phyloP scores from a whole-genome alignment of 2,888 invertebrate genomes.

The Elaeidobius kamerunicus region DNA sequence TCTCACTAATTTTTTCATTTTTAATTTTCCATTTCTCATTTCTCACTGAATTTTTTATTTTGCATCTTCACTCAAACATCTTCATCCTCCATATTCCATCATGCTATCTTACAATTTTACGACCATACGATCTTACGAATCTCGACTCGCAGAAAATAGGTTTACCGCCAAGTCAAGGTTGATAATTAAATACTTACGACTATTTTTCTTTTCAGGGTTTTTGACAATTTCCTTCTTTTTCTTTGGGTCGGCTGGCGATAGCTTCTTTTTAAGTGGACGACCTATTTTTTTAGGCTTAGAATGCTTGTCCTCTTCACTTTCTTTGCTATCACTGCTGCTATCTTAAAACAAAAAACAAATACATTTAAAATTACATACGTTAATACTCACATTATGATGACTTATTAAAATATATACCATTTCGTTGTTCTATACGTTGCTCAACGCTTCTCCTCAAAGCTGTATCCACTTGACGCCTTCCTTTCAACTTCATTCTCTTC shows the following conservation, averaged over 20 bases:
- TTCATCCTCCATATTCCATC: no score
- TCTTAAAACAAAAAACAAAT: conserved; percentile 18
- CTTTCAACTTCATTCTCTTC: conserved; percentile 39
- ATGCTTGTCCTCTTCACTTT: conserved; percentile 34
- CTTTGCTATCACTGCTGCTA: conserved; percentile 50
- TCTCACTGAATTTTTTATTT: no score
- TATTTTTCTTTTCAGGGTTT: conserved; percentile 37
- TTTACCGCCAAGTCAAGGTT: background rate
- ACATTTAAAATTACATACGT: background rate
- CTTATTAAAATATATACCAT: conserved; percentile 14
- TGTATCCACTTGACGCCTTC: conserved; percentile 43
- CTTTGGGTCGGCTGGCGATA: background rate
- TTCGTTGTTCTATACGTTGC: conserved; percentile 51
- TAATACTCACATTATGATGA: background rate
- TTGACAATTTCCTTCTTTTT: conserved; percentile 10
- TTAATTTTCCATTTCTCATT: no score
- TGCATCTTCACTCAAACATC: no score
- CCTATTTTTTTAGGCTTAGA: conserved; percentile 28
- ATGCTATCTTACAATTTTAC: background rate
- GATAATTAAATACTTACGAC: conserved; percentile 27
- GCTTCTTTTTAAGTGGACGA: conserved; percentile 18
- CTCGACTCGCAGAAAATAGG: no score
- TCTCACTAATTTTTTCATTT: no score
- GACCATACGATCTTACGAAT: no score
- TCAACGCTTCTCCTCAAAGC: conserved; percentile 50